Percentiles rank a stretch among this genome's conserved stretches.
Evolutionary conservation across 1,140 invertebrate species (phyloP).

Genomic region (Drosophila setifemur): DNA sequence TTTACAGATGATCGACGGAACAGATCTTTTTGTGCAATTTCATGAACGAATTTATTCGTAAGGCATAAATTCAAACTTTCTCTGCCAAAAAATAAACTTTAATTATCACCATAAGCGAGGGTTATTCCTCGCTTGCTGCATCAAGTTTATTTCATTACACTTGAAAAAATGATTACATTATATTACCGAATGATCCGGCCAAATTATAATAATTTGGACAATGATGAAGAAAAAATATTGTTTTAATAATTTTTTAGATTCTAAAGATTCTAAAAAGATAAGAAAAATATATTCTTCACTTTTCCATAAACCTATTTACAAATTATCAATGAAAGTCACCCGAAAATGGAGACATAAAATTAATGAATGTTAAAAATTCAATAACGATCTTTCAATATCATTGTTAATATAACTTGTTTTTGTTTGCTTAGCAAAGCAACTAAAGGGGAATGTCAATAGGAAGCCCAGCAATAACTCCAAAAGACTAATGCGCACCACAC

Average conservation of each 20-base stretch:
- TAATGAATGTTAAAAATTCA: too few species aligned
- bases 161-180: not conserved
- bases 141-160: slow-evolving; percentile 2
- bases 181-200: too few species aligned
- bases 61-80: slow-evolving; percentile 48
- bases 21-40: too few species aligned
- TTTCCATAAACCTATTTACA: too few species aligned
- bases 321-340: too few species aligned
- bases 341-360: too few species aligned
- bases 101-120: slow-evolving; percentile 14
- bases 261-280: too few species aligned
- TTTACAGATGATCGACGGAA: too few species aligned
- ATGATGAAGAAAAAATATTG: not conserved
- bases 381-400: too few species aligned
- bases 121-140: slow-evolving; percentile 4
- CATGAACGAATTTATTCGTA: not conserved
- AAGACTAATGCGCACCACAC: slow-evolving; percentile 1
- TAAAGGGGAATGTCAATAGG: slow-evolving; percentile 6
- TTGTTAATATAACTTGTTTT: not conserved
- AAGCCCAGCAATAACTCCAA: slow-evolving; percentile 27
- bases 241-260: not conserved
- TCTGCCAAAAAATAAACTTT: slow-evolving; percentile 19
- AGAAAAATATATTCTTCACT: too few species aligned
- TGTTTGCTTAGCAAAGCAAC: slow-evolving; percentile 3
- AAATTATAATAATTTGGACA: not conserved